phyloP scores from a whole-genome alignment of 64 coral and sea anemone genomes.

The Stichodactyla helianthus region DNA sequence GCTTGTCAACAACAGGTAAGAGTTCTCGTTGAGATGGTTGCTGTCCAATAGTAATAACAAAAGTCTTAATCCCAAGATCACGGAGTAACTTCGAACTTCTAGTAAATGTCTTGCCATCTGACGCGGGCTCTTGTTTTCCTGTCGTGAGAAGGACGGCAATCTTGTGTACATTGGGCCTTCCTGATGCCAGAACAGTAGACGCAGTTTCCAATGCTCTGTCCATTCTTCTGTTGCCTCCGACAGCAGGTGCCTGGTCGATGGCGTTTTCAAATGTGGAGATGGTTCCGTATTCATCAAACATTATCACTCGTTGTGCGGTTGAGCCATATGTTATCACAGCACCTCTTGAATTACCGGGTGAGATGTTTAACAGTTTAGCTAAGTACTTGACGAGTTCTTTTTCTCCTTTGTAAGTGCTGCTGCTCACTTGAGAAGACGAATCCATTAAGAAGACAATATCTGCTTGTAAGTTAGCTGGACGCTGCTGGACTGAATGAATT shows the following conservation, averaged over 20 bases:
- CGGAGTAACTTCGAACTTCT: constrained; percentile 26
- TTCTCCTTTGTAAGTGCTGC: constrained; percentile 37
- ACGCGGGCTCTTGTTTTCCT: background rate
- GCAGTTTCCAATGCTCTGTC: constrained; percentile 41
- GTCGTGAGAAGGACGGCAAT: constrained; percentile 31
- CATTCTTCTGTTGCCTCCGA: constrained; percentile 39
- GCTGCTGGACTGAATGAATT: background rate
- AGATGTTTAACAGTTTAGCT: constrained; percentile 27
- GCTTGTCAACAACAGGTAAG: constrained; percentile 44
- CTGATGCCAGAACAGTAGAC: background rate
- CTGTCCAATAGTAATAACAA: constrained; percentile 47
- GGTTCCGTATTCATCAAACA: constrained; percentile 35
- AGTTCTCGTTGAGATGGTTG: constrained; percentile 28
- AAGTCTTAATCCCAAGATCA: constrained; percentile 30
- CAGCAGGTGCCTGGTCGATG: constrained; percentile 42
- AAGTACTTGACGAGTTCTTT: constrained; percentile 41
- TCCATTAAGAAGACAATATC: constrained; percentile 51
- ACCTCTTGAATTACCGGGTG: constrained; percentile 39
- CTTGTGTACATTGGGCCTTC: constrained; percentile 1
- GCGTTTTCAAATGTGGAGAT: constrained; percentile 36
- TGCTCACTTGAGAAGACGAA: constrained; percentile 19
- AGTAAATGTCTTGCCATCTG: background rate
- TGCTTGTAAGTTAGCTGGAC: constrained; percentile 18
- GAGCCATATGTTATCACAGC: constrained; percentile 52
- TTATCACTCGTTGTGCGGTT: constrained; percentile 26